Base-by-base conservation (phyloP, 2,113 vertebrate species). In the Strigops habroptila region DNA sequence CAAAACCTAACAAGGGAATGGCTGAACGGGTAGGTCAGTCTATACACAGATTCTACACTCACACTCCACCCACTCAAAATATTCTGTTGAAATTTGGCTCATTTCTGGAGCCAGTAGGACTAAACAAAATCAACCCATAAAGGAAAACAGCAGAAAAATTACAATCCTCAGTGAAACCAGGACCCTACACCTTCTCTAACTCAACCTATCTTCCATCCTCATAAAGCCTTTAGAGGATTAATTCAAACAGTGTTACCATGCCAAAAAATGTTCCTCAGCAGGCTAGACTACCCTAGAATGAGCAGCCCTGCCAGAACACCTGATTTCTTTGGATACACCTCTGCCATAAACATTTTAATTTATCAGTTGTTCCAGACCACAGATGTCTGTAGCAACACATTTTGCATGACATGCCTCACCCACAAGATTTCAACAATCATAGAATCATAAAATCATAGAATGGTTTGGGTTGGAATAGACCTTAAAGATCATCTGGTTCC, bases 311-410 rank as follows among this genome's bases (percentile, higher is more conserved):
- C 4, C 8, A 78, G 49, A 65, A 39, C 6, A 19, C 6, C 22
- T 48, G 7, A 9, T 67, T 63, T 57, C n/a, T 78, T 86, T 51
- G 1, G 2, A 17, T 33, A 14, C 7, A 4, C 1, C 4, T 75
- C 33, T 60, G 7, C 27, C 31, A 27, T 68, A 82, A 75, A 78
- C 28, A 39, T 43, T 25, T 37, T 51, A 57, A 84, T 67, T 3
- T 8, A 28, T 9, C 31, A 25, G 4, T 48, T 75, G 3, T 25
- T 80, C 14, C 35, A 86, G 33, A 57, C 4, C 7, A 33, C 1
- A 0, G 5, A 10, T 37, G 8, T 44, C 49, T 57, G 17, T n/a
- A 35, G 18, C 31, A 9, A n/a, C 16, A 53, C 1, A 1, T 18
- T 63, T 53, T 79, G 17, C 9, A 76, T 35, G 12, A 79, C 7